phyloP scores from a whole-genome alignment of 2,888 invertebrate species.

The Coremacera marginata region DNA sequence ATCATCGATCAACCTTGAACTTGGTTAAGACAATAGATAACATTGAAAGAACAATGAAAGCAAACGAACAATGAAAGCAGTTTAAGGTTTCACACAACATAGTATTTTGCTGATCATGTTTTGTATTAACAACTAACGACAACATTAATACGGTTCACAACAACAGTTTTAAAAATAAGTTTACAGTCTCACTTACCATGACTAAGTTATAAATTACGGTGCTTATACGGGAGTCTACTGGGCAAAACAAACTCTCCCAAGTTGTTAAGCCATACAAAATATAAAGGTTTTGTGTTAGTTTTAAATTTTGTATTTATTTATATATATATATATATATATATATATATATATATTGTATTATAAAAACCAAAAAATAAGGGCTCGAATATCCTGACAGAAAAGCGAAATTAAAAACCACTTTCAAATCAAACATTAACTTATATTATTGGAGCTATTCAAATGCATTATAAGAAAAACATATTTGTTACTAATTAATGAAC shows the following conservation, averaged over 20 bases:
- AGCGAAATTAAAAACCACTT: not conserved
- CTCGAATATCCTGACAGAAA: not conserved
- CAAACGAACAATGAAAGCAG: not conserved
- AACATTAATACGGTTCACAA: too few relatives aligned
- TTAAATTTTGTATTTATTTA: constrained; percentile 26
- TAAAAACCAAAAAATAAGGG: not conserved
- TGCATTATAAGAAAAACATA: too few relatives aligned
- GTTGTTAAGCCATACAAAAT: constrained; percentile 23
- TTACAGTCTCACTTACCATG: too few relatives aligned
- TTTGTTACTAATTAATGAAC: too few relatives aligned
- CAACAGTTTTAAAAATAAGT: too few relatives aligned
- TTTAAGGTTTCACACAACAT: too few relatives aligned
- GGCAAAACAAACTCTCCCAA: not conserved
- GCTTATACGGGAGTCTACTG: not conserved
- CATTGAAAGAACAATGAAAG: not conserved
- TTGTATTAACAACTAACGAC: too few relatives aligned
- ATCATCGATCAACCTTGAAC: not conserved
- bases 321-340: constrained; percentile 7
- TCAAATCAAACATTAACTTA: not conserved
- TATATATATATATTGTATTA: constrained; percentile 1
- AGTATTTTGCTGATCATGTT: too few relatives aligned
- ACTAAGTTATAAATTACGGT: too few relatives aligned
- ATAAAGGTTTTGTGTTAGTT: constrained; percentile 27
- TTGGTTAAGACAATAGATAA: not conserved
- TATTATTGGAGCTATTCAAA: too few relatives aligned